phyloP scores from a whole-genome alignment of 2,797 vertebrate genomes.

The Cyprinella venusta region DNA sequence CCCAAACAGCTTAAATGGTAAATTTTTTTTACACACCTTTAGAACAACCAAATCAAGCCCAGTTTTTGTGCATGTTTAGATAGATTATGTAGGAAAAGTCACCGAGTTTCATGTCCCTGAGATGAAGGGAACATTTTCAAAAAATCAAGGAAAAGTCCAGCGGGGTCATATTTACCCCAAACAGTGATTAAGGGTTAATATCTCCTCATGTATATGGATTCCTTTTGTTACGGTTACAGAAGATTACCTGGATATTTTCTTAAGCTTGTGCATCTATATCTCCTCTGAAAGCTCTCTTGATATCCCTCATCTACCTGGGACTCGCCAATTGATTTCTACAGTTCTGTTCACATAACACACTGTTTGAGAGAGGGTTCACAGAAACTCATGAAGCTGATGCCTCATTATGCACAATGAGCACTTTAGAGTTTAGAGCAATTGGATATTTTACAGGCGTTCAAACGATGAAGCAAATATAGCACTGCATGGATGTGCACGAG shows the following conservation, averaged over 20 bases:
- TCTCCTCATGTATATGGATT: background rate
- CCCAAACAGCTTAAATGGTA: too few relatives aligned
- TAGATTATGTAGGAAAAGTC: too few relatives aligned
- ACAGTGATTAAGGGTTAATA: too few relatives aligned
- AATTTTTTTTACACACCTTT: too few relatives aligned
- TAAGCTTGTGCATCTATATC: background rate
- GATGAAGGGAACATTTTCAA: too few relatives aligned
- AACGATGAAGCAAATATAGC: background rate
- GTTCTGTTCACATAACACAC: background rate
- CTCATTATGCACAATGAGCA: background rate
- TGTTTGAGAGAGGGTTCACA: background rate
- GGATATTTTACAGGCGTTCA: background rate
- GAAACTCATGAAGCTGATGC: background rate
- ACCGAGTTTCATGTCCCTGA: too few relatives aligned
- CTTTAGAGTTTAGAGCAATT: background rate
- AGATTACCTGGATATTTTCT: background rate
- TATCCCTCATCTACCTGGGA: background rate
- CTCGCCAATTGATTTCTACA: background rate
- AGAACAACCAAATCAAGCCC: too few relatives aligned
- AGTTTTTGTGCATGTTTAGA: too few relatives aligned
- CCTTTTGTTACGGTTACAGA: background rate
- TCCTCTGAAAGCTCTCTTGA: background rate
- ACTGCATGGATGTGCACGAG: background rate
- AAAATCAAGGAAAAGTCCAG: too few relatives aligned
- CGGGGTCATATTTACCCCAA: too few relatives aligned